phyloP scores from a whole-genome alignment of 2,797 vertebrate genomes.

The Nyctalus aviator region DNA sequence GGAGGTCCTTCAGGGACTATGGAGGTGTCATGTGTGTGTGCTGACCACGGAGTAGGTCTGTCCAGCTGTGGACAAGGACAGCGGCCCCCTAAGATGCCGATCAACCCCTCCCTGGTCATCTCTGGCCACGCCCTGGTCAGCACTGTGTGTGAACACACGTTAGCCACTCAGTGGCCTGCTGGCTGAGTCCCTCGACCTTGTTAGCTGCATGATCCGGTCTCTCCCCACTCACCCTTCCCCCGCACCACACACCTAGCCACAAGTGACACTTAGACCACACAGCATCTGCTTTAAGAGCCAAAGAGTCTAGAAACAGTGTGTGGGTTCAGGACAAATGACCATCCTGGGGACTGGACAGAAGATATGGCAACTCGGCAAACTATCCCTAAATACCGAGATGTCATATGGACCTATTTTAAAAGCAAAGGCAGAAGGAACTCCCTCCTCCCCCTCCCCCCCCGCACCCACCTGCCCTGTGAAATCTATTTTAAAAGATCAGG shows the following conservation, averaged over 20 bases:
- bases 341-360: background rate
- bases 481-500: conserved; percentile 72
- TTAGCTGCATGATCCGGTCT: accelerated
- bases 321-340: background rate
- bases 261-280: accelerated
- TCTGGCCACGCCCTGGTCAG: background rate
- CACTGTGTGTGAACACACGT: accelerated
- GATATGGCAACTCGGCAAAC: accelerated
- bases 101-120: background rate
- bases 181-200: accelerated
- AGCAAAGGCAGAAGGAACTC: background rate
- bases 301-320: background rate
- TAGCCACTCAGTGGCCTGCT: accelerated
- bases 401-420: conserved; percentile 18
- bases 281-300: background rate
- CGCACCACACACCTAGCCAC: background rate
- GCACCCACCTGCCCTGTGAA: background rate
- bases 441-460: background rate
- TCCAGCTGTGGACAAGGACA: background rate
- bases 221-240: accelerated
- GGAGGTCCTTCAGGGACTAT: accelerated
- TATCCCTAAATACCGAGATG: accelerated
- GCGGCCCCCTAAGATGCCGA: accelerated
- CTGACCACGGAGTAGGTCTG: accelerated
- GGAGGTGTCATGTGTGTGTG: accelerated